These are phyloP conservation scores for Hypsopygia costalis DNA, from an alignment of 2,888 invertebrate species.

Conservation along the genomic window DNA sequence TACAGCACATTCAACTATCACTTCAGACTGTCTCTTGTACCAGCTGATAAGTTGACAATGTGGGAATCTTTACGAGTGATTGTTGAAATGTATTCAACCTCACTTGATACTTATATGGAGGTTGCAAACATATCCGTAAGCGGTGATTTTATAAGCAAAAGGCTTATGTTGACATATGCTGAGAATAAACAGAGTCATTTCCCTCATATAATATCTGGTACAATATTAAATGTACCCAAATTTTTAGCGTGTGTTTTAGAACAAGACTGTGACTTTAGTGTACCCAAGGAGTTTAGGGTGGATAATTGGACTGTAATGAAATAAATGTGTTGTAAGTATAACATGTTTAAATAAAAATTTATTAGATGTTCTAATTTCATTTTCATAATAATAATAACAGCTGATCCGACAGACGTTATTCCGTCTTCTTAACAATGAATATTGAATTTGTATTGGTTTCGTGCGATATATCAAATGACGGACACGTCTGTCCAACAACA, in stretches of 20 bases:
- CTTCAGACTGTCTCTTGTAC: conserved; percentile 82
- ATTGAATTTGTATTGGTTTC: too few relatives aligned
- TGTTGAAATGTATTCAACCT: conserved; percentile 88
- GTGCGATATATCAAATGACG: too few relatives aligned
- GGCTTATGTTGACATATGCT: conserved; percentile 85
- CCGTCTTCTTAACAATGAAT: too few relatives aligned
- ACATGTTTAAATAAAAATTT: conserved; percentile 6
- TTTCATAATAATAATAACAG: too few relatives aligned
- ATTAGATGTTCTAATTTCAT: too few relatives aligned
- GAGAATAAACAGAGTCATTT: conserved; percentile 81
- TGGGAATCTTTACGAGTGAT: conserved; percentile 85
- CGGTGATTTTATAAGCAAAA: conserved; percentile 88
- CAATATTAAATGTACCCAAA: conserved; percentile 86
- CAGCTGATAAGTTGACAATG: conserved; percentile 81
- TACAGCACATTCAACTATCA: conserved; percentile 85
- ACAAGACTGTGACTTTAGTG: conserved; percentile 60
- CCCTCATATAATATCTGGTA: conserved; percentile 86
- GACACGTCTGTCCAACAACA: too few relatives aligned
- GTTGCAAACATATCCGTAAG: conserved; percentile 87
- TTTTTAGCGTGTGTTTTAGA: conserved; percentile 88
- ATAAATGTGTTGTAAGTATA: background rate
- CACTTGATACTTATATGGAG: conserved; percentile 83
- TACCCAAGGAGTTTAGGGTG: conserved; percentile 49
- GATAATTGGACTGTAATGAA: conserved; percentile 40
- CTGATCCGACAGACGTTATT: too few relatives aligned